Evolutionary conservation across 1,140 invertebrate species (phyloP), one percentile per base, ranked within the genome.

Genomic region (Neomicropteryx cornuta): DNA sequence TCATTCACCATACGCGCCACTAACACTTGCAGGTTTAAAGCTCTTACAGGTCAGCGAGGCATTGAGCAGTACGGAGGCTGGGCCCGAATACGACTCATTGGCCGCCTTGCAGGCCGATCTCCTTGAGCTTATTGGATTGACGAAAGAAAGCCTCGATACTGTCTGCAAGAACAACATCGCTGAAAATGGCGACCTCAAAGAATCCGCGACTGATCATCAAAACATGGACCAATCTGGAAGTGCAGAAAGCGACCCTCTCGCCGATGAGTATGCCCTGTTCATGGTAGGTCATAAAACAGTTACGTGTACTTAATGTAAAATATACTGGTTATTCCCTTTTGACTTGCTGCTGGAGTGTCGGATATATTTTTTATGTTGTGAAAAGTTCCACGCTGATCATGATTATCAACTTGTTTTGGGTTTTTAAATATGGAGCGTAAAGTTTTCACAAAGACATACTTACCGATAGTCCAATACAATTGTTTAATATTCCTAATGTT

Each of bases 231-330:
- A 39, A 28, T 23, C 17, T 30, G 35, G 47, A 18, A 23, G 50
- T 18, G 36, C 49, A 5, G 36, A 53, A 14, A 53, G 58, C 20
- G 50, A 68, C 51, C 41, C 49, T 33, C 53, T 79, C 36, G 76
- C 73, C 43, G 70, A 75, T 47, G 81, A 84, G 64, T 77, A 83
- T 66, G 70, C 74, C 21, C 58, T 79, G 30, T 83, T 85, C 52
- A 76, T 79, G 68, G 77, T 76, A 61, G 45, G 33, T 21, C 36
- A 27, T 49, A 41, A 48, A 35, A 36, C 38, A 32, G 30, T 31
- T 41, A 18, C 21, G 1, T 17, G 22, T 24, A 38, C 39, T 32
- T 24, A 27, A 28, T 33, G 33, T 42, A 37, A 19, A 49, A 32
- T 13, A 5, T 32, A 32, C 18, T 32, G 14, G n/a, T 8, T 31